These are phyloP conservation scores for Diaphora mendica DNA, from an alignment of 2,888 invertebrate species.

Conservation along the genomic window DNA sequence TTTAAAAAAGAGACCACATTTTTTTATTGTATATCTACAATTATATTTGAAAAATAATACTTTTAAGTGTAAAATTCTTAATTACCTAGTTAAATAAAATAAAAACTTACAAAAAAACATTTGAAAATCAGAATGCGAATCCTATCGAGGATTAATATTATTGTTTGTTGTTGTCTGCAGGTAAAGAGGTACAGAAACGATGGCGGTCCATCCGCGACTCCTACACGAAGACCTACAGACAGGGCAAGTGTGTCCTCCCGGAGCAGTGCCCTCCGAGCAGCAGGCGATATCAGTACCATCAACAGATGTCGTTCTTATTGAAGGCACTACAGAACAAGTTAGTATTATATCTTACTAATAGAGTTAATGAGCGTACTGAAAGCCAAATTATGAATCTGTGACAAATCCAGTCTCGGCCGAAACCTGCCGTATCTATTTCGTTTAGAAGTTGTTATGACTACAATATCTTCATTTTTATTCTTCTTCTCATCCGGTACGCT, in stretches of 20 bases:
- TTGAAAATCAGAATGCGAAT: not conserved
- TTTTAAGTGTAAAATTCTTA: too few relatives aligned
- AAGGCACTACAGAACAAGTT: slow-evolving; percentile 79
- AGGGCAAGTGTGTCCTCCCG: slow-evolving; percentile 77
- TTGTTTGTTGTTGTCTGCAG: slow-evolving; percentile 55
- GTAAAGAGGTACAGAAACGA: slow-evolving; percentile 82
- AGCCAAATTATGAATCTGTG: too few relatives aligned
- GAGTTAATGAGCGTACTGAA: too few relatives aligned
- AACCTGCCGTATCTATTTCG: not conserved
- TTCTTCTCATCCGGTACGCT: too few relatives aligned
- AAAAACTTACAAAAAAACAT: too few relatives aligned
- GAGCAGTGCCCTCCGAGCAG: slow-evolving; percentile 74
- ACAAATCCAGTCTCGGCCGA: too few relatives aligned
- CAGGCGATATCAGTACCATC: slow-evolving; percentile 75
- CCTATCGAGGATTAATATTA: not conserved
- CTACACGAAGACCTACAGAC: slow-evolving; percentile 79
- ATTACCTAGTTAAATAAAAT: too few relatives aligned
- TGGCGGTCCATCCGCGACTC: slow-evolving; percentile 84
- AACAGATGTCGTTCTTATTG: slow-evolving; percentile 77
- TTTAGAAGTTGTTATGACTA: not conserved
- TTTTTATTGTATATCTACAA: too few relatives aligned
- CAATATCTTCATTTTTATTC: too few relatives aligned
- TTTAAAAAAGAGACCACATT: too few relatives aligned
- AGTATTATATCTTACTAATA: slow-evolving; percentile 42
- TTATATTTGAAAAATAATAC: too few relatives aligned